A percentile compares a stretch with the other conserved stretches of the same genome.
Evolutionary conservation across 2,888 invertebrate species (phyloP).

Genomic region (Apodemia duryi): DNA sequence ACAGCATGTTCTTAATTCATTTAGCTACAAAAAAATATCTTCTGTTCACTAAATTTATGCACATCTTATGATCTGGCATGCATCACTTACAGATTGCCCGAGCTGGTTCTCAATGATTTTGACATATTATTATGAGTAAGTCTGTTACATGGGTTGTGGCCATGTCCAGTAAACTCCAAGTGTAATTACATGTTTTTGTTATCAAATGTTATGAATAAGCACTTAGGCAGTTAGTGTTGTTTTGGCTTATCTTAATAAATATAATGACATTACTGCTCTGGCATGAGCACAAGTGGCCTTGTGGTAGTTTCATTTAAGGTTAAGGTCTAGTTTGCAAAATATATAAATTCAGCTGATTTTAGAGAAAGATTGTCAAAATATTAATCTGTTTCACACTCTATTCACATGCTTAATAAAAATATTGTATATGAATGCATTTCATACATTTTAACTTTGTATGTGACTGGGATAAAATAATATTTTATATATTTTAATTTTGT

Average conservation of each 20-base stretch:
- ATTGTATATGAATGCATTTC: too few species aligned
- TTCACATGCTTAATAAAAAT: too few species aligned
- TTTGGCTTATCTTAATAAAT: neutral
- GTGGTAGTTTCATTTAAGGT: slow-evolving; percentile 7
- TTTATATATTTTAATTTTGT: too few species aligned
- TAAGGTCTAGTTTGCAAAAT: neutral
- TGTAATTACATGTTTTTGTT: neutral
- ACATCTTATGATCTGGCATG: neutral
- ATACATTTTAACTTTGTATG: too few species aligned
- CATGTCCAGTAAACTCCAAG: too few species aligned
- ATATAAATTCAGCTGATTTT: too few species aligned
- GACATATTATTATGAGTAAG: too few species aligned
- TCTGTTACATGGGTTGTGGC: too few species aligned
- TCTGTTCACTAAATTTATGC: neutral
- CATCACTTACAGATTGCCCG: neutral
- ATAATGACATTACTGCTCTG: slow-evolving; percentile 3
- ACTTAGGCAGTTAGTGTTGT: neutral
- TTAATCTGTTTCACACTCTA: neutral
- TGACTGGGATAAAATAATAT: too few species aligned
- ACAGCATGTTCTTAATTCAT: neutral
- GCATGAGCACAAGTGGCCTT: slow-evolving; percentile 9
- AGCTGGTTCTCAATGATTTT: too few species aligned
- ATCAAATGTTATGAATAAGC: neutral
- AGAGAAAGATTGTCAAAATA: neutral
- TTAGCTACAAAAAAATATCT: neutral